Evolutionary conservation across 2,888 invertebrate genomes (phyloP).

Genomic region (Drosophila barbarae): DNA sequence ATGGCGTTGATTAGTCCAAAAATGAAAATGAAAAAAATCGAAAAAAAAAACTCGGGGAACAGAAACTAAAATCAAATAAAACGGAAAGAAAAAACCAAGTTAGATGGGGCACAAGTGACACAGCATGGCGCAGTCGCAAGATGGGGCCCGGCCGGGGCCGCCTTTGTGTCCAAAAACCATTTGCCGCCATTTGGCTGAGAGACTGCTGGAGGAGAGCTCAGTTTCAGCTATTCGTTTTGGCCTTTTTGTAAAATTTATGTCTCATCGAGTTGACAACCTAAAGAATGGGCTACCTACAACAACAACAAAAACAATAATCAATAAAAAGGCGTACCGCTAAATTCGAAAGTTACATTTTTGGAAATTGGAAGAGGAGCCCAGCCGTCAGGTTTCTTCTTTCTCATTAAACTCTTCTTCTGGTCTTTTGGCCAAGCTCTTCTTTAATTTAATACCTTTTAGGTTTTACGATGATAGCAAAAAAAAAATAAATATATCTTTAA

Average conservation of each 20-base stretch:
- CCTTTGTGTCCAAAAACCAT: constrained; percentile 60
- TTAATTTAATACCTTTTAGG: constrained; percentile 69
- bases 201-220: constrained; percentile 33
- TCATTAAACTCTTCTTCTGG: constrained; percentile 63
- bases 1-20: constrained; percentile 65
- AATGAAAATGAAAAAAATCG: constrained; percentile 23
- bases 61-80: constrained; percentile 29
- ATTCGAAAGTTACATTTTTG: constrained; percentile 76
- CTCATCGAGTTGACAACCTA: constrained; percentile 75
- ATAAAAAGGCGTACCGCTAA: constrained; percentile 73
- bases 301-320: constrained; percentile 48
- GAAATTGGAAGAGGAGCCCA: constrained; percentile 56
- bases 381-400: constrained; percentile 69
- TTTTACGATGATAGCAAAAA: constrained; percentile 60
- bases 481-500: constrained; percentile 40
- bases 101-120: constrained; percentile 65
- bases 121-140: constrained; percentile 60
- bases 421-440: constrained; percentile 35
- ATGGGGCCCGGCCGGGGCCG: constrained; percentile 14
- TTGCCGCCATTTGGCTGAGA: constrained; percentile 62
- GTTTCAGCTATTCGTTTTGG: constrained; percentile 60
- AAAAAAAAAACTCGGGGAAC: constrained; percentile 7
- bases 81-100: constrained; percentile 23
- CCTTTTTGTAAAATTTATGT: constrained; percentile 73
- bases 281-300: constrained; percentile 65